Percentiles rank a stretch among this genome's conserved stretches.
phyloP scores from a whole-genome alignment of 1,140 invertebrate species.

The Tetramorium simillimum region DNA sequence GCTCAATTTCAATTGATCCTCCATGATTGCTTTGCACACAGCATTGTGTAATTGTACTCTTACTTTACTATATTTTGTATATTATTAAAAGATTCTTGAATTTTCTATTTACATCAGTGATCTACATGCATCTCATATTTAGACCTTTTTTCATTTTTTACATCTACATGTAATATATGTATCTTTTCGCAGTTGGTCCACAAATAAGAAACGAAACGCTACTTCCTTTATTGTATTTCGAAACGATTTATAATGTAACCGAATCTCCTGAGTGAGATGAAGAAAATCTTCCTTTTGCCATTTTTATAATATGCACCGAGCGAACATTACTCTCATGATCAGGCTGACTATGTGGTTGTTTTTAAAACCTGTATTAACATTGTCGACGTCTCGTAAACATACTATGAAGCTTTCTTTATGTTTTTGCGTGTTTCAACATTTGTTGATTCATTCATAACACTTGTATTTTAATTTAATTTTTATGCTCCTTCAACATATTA shows the following conservation, averaged over 20 bases:
- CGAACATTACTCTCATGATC: constrained; percentile 3
- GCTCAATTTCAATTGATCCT: not conserved
- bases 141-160: constrained; percentile 1
- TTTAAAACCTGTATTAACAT: constrained; percentile 29
- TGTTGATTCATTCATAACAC: not conserved
- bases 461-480: not conserved
- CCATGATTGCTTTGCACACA: not conserved
- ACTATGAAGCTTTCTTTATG: not conserved
- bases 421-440: not conserved
- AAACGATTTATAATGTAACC: constrained; percentile 21
- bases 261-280: not conserved
- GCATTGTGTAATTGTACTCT: not conserved
- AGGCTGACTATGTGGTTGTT: not conserved
- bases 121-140: not conserved
- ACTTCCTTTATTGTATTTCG: not conserved
- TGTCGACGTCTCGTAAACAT: not conserved
- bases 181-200: not conserved
- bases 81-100: not conserved
- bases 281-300: not conserved
- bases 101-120: not conserved
- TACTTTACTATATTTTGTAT: not conserved
- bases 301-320: constrained; percentile 25
- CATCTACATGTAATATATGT: not conserved
- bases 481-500: not conserved
- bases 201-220: not conserved